These are phyloP conservation scores for Listronotus bonariensis DNA, from an alignment of 1,140 invertebrate species.

Conservation along the genomic window DNA sequence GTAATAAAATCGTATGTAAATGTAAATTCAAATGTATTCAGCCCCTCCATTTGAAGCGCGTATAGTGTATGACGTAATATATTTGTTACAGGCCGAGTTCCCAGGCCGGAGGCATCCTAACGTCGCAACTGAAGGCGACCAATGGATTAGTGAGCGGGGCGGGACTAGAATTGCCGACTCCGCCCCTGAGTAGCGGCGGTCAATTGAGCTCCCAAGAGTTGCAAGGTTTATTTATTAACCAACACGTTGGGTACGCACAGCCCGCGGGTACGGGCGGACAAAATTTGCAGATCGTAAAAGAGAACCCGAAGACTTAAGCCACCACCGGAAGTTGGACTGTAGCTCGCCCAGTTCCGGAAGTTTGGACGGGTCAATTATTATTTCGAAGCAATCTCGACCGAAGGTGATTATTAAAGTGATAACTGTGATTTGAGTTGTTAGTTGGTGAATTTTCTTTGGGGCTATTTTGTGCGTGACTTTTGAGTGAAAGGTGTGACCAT, in stretches of 20 bases:
- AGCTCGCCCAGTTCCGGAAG: constrained; percentile 51
- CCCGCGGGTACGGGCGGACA: constrained; percentile 52
- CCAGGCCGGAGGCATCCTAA: constrained; percentile 54
- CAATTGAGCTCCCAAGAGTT: constrained; percentile 59
- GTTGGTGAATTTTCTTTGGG: constrained; percentile 12
- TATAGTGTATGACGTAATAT: constrained; percentile 46
- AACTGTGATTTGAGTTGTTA: constrained; percentile 6
- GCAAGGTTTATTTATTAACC: constrained; percentile 67
- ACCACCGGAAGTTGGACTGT: constrained; percentile 56
- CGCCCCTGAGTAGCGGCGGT: constrained; percentile 58
- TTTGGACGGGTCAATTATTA: constrained; percentile 52
- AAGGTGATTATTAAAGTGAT: constrained; percentile 50
- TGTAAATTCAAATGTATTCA: constrained; percentile 13
- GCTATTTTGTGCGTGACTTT: constrained; percentile 1
- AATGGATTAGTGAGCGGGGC: constrained; percentile 64
- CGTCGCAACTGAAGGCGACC: constrained; percentile 59
- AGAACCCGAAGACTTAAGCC: constrained; percentile 69
- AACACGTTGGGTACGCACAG: constrained; percentile 56
- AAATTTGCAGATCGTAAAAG: constrained; percentile 62
- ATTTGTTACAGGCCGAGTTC: constrained; percentile 55
- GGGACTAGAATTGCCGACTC: constrained; percentile 58
- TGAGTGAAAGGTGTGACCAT: constrained; percentile 15
- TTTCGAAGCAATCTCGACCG: constrained; percentile 53
- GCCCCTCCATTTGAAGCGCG: constrained; percentile 33
- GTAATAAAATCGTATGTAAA: constrained; percentile 14